phyloP scores from a whole-genome alignment of 2,113 vertebrate species.

The Athene noctua region DNA sequence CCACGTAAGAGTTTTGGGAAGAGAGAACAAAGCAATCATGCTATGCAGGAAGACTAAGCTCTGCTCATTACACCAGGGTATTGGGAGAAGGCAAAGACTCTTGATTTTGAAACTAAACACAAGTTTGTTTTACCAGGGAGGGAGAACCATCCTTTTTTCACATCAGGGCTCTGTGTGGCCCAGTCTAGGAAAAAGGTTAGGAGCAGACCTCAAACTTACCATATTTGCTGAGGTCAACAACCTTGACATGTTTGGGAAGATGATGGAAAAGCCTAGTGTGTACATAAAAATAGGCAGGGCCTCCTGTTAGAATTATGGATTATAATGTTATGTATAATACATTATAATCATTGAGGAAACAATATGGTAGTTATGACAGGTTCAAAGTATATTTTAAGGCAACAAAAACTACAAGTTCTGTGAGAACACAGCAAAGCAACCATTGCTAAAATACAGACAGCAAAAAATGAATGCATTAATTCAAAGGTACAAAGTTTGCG shows the following conservation, averaged over 20 bases:
- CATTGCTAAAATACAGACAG: neutral
- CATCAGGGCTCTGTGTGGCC: neutral
- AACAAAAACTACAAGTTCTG: neutral
- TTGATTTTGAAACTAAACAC: neutral
- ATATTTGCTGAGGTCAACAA: neutral
- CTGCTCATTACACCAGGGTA: neutral
- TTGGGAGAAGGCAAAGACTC: neutral
- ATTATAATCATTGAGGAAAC: neutral
- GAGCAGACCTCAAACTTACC: neutral
- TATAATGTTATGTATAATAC: neutral
- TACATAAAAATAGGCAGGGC: neutral
- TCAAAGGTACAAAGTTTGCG: neutral
- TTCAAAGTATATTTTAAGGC: neutral
- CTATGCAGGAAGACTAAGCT: neutral
- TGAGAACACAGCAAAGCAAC: neutral
- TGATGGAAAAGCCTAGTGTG: neutral
- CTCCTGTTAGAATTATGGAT: neutral
- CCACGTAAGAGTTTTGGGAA: rapidly evolving
- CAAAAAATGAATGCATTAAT: neutral
- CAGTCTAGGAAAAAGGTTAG: neutral
- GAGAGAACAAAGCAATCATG: neutral
- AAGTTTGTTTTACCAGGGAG: neutral
- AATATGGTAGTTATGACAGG: neutral
- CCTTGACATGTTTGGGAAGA: neutral
- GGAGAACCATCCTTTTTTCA: neutral